Conservation (phyloP, 2,113 vertebrate genomes). For the Cyanoramphus novaezelandiae region DNA sequence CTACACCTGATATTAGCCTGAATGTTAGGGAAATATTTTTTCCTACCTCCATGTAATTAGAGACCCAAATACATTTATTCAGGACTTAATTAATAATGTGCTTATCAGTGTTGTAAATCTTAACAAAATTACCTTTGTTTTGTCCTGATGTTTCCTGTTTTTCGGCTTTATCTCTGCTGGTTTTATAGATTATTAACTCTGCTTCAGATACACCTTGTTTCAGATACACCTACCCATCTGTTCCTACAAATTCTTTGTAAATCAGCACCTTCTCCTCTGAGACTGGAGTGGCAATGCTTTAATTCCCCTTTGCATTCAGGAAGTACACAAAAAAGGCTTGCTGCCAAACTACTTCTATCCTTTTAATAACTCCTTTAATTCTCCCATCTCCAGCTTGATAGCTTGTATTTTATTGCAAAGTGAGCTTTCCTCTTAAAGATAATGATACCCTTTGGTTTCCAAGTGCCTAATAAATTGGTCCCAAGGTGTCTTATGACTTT, state of each 20-base stretch:
- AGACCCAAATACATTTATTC: not conserved
- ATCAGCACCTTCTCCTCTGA: not conserved
- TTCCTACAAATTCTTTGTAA: not conserved
- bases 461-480: constrained; percentile 41
- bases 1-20: not conserved
- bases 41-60: not conserved
- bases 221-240: not conserved
- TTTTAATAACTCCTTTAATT: constrained; percentile 69
- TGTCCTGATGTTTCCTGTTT: not conserved
- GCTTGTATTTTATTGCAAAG: constrained; percentile 44
- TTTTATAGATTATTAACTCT: not conserved
- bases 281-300: not conserved
- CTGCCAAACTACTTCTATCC: not conserved
- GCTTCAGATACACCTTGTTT: not conserved
- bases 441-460: constrained; percentile 41
- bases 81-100: not conserved
- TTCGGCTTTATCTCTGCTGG: not conserved
- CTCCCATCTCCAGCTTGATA: constrained; percentile 55
- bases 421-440: constrained; percentile 51
- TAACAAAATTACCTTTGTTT: not conserved
- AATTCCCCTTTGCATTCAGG: not conserved
- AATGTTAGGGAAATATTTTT: not conserved
- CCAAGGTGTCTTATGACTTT: constrained; percentile 4
- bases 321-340: not conserved
- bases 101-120: not conserved